Evolutionary conservation across 2,113 vertebrate genomes (phyloP), one percentile per base, ranked within the genome.

Genomic region (Cyprinus carpio): DNA sequence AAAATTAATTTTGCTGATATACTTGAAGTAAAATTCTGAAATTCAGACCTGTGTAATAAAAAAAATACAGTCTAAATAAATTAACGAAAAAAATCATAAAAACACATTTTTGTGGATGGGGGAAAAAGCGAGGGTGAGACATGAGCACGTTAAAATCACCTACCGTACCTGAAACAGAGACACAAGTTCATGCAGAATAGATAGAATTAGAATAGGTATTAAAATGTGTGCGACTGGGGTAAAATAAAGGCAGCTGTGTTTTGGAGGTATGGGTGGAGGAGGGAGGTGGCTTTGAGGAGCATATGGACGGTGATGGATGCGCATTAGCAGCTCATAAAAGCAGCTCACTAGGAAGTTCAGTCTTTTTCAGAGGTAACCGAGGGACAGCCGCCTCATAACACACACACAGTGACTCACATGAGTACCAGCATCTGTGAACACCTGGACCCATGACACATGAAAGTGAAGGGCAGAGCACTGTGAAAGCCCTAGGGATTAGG

Each of bases 301-400:
- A 99, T 98, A 98, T 99, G 98, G 97, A 96, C 94, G 95, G 95
- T 95, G 94, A 96, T 88, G 96, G 96, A 96, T 97, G 96, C 97
- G 95, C 96, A 97, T 97, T 97, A 96, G 95, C 95, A 97, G 96
- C 96, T 96, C 96, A 97, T 98, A 97, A 98, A 98, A 98, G 95
- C 95, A 96, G 95, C 96, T 99, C 97, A 97, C 99, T 99, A 99
- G 97, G 97, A 97, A 96, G 96, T 97, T 97, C 96, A 97, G 96
- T 98, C 96, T 98, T 96, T 97, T 98, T 97, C 95, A 96, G 93
- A 93, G 94, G 95, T 94, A 95, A 96, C 94, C 94, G 91, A 93
- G 94, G 94, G 95, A 95, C 89, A 92, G 10, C 49, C 2, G 15
- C 29, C 76, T 81, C 27, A 23, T 79, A 10, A 69, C 58, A 15